Base-by-base conservation (phyloP, 2,797 vertebrate genomes). In the Micrastur ruficollis region DNA sequence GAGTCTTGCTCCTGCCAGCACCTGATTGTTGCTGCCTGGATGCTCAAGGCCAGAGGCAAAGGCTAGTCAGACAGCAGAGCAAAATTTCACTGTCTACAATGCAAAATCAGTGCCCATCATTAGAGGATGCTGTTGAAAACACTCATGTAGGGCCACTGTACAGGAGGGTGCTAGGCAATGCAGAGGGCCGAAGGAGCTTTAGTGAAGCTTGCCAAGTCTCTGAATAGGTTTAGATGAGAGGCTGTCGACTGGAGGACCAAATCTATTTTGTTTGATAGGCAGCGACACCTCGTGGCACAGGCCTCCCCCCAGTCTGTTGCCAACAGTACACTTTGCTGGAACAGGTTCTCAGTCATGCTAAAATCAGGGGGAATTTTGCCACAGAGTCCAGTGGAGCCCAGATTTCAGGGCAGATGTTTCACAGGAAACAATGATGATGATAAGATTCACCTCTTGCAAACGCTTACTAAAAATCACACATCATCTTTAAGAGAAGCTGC, bases 211-310 rank as follows among this genome's bases (percentile, higher is more conserved):
- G 32, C 34, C 55, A 0, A 6, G 11, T 12, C 3, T 29, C 22
- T 1, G 9, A 23, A 11, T 1, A 11, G 40, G 14, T 5, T 38
- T 2, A 17, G 58, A 16, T 4, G 19, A 26, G 34, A n/a, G 23
- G 38, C 18, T 23, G 53, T 20, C 2, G 5, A 20, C 11, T 0
- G 71, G 21, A 79, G 85, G 11, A 40, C 14, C 11, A 23, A 12
- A 8, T 1, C 25, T 3, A 1, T 17, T 95, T 95, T 31, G 49
- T 72, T 8, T 82, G 97, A 14, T 16, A 21, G 85, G 90, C 89
- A 97, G 94, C 81, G 93, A 91, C 97, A 96, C 62, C 97, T 91
- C 74, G 89, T 53, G 97, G 90, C 56, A 50, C 2, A 3, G 52
- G 29, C 8, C 22, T 38, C n/a, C 13, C 5, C 22, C 40, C 23